These are phyloP conservation scores for Pseudomugil tenellus DNA, from an alignment of 2,797 vertebrate genomes.

Conservation along the genomic window DNA sequence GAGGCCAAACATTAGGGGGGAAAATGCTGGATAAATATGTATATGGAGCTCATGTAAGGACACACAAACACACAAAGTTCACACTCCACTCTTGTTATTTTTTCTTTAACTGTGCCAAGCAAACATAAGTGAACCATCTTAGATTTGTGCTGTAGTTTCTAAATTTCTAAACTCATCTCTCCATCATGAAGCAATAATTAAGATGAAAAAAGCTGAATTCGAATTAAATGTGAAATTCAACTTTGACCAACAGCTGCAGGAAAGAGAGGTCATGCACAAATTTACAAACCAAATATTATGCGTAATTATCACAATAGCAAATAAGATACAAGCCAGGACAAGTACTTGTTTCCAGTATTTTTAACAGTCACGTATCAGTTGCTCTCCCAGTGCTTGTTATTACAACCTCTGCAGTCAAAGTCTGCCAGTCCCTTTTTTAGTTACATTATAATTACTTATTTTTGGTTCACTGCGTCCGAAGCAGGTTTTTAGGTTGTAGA, in stretches of 20 bases:
- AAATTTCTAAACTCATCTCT: background rate
- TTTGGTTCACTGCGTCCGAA: slow-evolving; percentile 33
- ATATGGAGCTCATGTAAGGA: slow-evolving; percentile 92
- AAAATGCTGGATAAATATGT: slow-evolving; percentile 99
- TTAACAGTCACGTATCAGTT: slow-evolving; percentile 15
- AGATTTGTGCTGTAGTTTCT: slow-evolving; percentile 6
- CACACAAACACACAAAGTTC: slow-evolving; percentile 19
- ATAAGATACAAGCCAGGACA: slow-evolving; percentile 17
- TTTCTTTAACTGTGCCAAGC: background rate
- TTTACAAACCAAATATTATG: slow-evolving; percentile 16
- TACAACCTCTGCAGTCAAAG: slow-evolving; percentile 34
- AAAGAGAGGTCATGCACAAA: slow-evolving; percentile 8
- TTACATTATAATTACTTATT: slow-evolving; percentile 60
- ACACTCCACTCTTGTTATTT: slow-evolving; percentile 6
- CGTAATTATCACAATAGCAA: slow-evolving; percentile 9
- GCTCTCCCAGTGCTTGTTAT: slow-evolving; percentile 51
- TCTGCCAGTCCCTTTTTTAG: slow-evolving; percentile 37
- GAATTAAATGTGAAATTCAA: background rate
- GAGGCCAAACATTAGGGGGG: slow-evolving; percentile 97
- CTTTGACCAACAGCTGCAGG: background rate
- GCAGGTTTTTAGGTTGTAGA: slow-evolving; percentile 8
- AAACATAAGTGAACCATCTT: slow-evolving; percentile 8
- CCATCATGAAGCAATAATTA: slow-evolving; percentile 3
- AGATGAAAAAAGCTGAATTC: background rate
- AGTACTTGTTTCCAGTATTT: slow-evolving; percentile 39